These are phyloP conservation scores for Palythoa caribaeorum DNA, from an alignment of 92 coral and sea anemone species.

Conservation along the genomic window DNA sequence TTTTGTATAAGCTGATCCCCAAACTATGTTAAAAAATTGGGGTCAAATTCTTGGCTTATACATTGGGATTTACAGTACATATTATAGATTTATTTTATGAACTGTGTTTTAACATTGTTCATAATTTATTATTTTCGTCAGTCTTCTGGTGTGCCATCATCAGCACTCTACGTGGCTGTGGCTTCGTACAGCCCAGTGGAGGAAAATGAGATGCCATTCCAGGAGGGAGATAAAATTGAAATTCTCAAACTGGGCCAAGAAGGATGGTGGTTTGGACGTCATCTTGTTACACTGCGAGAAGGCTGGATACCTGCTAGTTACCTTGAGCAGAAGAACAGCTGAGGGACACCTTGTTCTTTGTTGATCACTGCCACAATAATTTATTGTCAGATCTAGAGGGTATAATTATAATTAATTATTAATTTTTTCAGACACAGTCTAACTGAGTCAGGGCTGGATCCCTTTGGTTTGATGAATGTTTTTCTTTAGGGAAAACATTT, in stretches of 20 bases:
- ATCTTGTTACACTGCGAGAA: conserved; percentile 66
- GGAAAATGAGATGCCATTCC: conserved; percentile 77
- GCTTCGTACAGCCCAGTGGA: conserved; percentile 84
- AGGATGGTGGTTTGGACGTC: conserved; percentile 99
- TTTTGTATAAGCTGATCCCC: too few species aligned
- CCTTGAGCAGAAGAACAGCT: conserved; percentile 59
- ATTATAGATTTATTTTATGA: too few species aligned
- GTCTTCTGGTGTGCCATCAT: conserved; percentile 17
- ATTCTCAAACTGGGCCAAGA: conserved; percentile 87
- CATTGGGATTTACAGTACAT: too few species aligned
- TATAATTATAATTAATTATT: background rate
- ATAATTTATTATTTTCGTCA: background rate
- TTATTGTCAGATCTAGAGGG: background rate
- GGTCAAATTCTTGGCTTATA: too few species aligned
- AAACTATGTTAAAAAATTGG: too few species aligned
- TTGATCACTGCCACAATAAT: background rate
- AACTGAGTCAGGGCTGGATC: conserved; percentile 1
- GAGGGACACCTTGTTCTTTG: background rate
- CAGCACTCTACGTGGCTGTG: conserved; percentile 69
- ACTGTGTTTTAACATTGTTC: background rate
- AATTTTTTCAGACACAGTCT: background rate
- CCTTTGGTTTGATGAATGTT: background rate
- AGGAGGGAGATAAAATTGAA: conserved; percentile 80
- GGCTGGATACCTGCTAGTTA: conserved; percentile 99
- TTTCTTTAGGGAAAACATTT: background rate